A percentile compares a stretch with the other conserved stretches of the same genome.
These are phyloP conservation scores for Diachasmimorpha longicaudata DNA, from an alignment of 1,140 invertebrate species.

Conservation along the genomic window DNA sequence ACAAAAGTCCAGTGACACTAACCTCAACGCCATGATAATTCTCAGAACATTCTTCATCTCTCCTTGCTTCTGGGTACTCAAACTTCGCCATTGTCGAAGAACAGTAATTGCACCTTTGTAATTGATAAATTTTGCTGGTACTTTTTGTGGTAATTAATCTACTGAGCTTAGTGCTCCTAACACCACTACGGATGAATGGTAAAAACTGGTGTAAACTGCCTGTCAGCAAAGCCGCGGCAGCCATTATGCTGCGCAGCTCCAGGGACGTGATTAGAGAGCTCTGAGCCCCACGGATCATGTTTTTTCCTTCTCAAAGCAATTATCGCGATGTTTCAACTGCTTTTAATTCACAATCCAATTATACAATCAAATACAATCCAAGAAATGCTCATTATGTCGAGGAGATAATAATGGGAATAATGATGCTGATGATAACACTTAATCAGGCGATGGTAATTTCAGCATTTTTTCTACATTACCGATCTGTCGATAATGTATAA, in stretches of 20 bases:
- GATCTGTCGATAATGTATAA: too few species aligned
- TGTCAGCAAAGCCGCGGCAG: slow-evolving; percentile 9
- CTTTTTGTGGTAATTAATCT: neutral
- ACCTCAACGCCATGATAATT: slow-evolving; percentile 85
- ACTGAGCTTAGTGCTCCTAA: neutral
- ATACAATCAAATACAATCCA: too few species aligned
- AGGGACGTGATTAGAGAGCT: neutral
- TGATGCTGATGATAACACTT: too few species aligned
- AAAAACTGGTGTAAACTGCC: slow-evolving; percentile 1
- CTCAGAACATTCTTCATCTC: slow-evolving; percentile 81
- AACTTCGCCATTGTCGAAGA: slow-evolving; percentile 31
- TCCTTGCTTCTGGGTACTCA: slow-evolving; percentile 76
- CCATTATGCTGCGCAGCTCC: neutral
- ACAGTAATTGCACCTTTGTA: neutral
- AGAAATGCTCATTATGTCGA: too few species aligned
- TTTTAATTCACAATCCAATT: too few species aligned
- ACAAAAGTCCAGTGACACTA: slow-evolving; percentile 35
- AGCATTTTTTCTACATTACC: too few species aligned
- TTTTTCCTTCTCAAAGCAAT: too few species aligned
- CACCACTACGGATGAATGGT: neutral
- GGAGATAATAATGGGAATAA: too few species aligned
- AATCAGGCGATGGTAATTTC: too few species aligned
- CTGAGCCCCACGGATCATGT: too few species aligned
- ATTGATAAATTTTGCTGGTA: neutral
- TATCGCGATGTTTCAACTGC: too few species aligned